Conservation (phyloP, 1,140 invertebrate genomes). For the Panagrolaimus sp. region DNA sequence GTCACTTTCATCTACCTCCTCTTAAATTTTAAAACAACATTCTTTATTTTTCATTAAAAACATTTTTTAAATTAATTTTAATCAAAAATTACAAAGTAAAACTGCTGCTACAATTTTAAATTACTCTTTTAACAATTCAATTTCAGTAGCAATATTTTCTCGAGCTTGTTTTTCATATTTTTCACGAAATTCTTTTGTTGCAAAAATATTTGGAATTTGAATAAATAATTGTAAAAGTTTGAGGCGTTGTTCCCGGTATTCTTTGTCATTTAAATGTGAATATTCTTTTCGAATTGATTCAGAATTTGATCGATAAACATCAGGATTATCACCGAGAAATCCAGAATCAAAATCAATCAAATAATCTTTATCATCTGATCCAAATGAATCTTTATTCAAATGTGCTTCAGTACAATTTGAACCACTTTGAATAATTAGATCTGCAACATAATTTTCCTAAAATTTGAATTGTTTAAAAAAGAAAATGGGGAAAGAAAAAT, state of each 20-base stretch:
- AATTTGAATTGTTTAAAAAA: slow-evolving; percentile 60
- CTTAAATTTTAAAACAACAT: slow-evolving; percentile 27
- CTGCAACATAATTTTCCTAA: slow-evolving; percentile 61
- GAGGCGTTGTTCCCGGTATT: slow-evolving; percentile 65
- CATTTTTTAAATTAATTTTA: too few relatives aligned
- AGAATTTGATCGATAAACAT: slow-evolving; percentile 63
- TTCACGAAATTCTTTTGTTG: slow-evolving; percentile 66
- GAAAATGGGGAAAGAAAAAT: not conserved
- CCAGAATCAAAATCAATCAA: slow-evolving; percentile 68
- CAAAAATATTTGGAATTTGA: slow-evolving; percentile 69
- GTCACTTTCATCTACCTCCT: too few relatives aligned
- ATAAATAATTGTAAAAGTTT: slow-evolving; percentile 68
- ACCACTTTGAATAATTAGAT: slow-evolving; percentile 63
- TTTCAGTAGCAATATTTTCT: slow-evolving; percentile 66
- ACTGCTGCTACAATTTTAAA: slow-evolving; percentile 28
- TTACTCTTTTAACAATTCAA: slow-evolving; percentile 55
- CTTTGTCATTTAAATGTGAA: slow-evolving; percentile 64
- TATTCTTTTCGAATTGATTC: slow-evolving; percentile 65
- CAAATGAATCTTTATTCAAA: slow-evolving; percentile 64
- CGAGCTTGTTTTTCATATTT: slow-evolving; percentile 66
- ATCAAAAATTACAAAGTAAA: slow-evolving; percentile 12
- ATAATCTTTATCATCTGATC: slow-evolving; percentile 66
- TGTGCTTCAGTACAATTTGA: slow-evolving; percentile 67
- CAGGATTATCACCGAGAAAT: slow-evolving; percentile 62
- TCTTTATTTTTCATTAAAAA: not conserved